A percentile compares a stretch with the other conserved stretches of the same genome.
Evolutionary conservation across 2,888 invertebrate species (phyloP).

Genomic region (Acanthococcus lagerstroemiae): DNA sequence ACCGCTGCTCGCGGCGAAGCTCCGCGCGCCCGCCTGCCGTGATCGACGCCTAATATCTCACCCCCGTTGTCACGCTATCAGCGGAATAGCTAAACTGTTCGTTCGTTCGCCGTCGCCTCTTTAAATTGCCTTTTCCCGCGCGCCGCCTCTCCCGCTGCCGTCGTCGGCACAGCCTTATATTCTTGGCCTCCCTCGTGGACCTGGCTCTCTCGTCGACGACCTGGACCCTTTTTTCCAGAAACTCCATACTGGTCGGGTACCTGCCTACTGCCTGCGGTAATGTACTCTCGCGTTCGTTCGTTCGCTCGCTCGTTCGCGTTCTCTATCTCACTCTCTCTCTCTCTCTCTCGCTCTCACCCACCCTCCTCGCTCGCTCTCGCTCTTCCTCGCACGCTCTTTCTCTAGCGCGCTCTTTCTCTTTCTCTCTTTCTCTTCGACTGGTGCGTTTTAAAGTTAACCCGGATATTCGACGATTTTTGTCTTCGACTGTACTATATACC

Average conservation of each 20-base stretch:
- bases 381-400: no score
- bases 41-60: slow-evolving; percentile 28
- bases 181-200: slow-evolving; percentile 29
- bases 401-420: slow-evolving; percentile 12
- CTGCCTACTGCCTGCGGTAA: slow-evolving; percentile 30
- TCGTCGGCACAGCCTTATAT: slow-evolving; percentile 9
- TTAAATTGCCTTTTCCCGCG: slow-evolving; percentile 27
- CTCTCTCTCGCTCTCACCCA: neutral
- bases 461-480: slow-evolving; percentile 30
- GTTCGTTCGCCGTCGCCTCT: slow-evolving; percentile 24
- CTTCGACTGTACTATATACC: slow-evolving; percentile 25
- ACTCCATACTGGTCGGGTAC: slow-evolving; percentile 26
- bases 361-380: slow-evolving; percentile 1
- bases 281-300: slow-evolving; percentile 13
- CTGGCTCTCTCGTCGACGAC: slow-evolving; percentile 13
- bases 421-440: slow-evolving; percentile 17
- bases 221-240: slow-evolving; percentile 16
- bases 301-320: neutral
- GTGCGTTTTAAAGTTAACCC: slow-evolving; percentile 26
- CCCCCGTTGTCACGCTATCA: slow-evolving; percentile 28
- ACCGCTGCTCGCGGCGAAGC: slow-evolving; percentile 19
- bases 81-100: slow-evolving; percentile 18
- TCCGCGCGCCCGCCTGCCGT: slow-evolving; percentile 5
- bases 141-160: neutral
- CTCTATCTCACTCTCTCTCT: slow-evolving; percentile 3